These are phyloP conservation scores for Cephus spinipes DNA, from an alignment of 2,888 invertebrate genomes.

Conservation along the genomic window DNA sequence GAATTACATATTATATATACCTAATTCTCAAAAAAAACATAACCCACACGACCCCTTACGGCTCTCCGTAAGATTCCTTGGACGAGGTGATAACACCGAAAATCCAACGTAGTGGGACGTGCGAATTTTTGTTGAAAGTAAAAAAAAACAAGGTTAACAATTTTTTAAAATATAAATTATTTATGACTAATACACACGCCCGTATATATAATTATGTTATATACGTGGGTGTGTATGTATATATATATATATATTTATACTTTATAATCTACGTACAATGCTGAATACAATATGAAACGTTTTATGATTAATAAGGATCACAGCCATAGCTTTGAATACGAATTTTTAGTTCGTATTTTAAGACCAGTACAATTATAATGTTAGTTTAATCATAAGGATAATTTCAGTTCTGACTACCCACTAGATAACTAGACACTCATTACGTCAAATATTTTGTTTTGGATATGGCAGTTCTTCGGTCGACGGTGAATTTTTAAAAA, in stretches of 20 bases:
- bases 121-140: background rate
- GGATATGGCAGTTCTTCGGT: slow-evolving; percentile 23
- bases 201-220: slow-evolving; percentile 30
- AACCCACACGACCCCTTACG: background rate
- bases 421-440: slow-evolving; percentile 43
- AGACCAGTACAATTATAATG: slow-evolving; percentile 59
- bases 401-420: slow-evolving; percentile 40
- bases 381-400: slow-evolving; percentile 57
- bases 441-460: slow-evolving; percentile 10
- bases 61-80: background rate
- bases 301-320: slow-evolving; percentile 61
- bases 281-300: slow-evolving; percentile 56
- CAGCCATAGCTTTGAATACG: slow-evolving; percentile 67
- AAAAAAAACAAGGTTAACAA: slow-evolving; percentile 21
- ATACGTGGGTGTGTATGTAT: slow-evolving; percentile 23
- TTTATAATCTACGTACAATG: slow-evolving; percentile 46
- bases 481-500: slow-evolving; percentile 27
- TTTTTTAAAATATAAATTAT: slow-evolving; percentile 49
- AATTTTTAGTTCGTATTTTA: slow-evolving; percentile 61
- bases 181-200: slow-evolving; percentile 23
- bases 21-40: background rate
- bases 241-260: slow-evolving; percentile 33
- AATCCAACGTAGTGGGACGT: background rate
- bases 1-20: background rate
- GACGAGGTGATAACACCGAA: background rate